A percentile compares a stretch with the other conserved stretches of the same genome.
Evolutionary conservation across 2,797 vertebrate genomes (phyloP).

Genomic region (Acrossocheilus fasciatus): DNA sequence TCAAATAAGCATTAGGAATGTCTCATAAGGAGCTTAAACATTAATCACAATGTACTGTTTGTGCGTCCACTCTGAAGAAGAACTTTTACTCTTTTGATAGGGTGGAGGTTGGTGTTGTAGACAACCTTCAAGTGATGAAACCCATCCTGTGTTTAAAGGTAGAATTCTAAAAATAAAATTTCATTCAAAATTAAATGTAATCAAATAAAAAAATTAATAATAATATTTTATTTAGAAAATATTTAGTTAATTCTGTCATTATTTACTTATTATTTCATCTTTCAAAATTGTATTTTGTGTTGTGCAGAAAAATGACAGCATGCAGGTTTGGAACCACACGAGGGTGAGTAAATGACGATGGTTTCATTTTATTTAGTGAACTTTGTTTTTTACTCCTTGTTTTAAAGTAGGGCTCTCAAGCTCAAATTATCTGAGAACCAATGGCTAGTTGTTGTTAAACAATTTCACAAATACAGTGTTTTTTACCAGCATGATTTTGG

Average conservation of each 20-base stretch:
- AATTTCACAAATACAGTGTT: neutral
- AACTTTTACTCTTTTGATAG: neutral
- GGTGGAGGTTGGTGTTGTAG: neutral
- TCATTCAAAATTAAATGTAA: neutral
- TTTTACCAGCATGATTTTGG: neutral
- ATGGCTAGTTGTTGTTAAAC: neutral
- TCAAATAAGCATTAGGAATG: slow-evolving; percentile 49
- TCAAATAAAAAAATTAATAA: neutral
- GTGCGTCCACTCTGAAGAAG: neutral
- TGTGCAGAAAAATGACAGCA: neutral
- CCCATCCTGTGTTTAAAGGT: neutral
- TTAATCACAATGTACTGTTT: slow-evolving; percentile 41
- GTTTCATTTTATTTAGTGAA: neutral
- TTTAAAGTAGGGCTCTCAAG: neutral
- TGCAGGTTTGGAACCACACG: neutral
- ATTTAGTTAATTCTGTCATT: neutral
- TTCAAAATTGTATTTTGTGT: neutral
- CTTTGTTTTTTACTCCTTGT: neutral
- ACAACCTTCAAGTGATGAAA: neutral
- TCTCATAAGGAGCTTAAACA: slow-evolving; percentile 43
- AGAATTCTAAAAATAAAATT: neutral
- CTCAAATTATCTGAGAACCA: neutral
- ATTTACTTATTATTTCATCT: neutral
- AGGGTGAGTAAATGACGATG: neutral
- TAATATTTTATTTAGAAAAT: too few relatives aligned